These are phyloP conservation scores for Sphaeridia pumilis DNA, from an alignment of 2,888 invertebrate species.

Conservation along the genomic window DNA sequence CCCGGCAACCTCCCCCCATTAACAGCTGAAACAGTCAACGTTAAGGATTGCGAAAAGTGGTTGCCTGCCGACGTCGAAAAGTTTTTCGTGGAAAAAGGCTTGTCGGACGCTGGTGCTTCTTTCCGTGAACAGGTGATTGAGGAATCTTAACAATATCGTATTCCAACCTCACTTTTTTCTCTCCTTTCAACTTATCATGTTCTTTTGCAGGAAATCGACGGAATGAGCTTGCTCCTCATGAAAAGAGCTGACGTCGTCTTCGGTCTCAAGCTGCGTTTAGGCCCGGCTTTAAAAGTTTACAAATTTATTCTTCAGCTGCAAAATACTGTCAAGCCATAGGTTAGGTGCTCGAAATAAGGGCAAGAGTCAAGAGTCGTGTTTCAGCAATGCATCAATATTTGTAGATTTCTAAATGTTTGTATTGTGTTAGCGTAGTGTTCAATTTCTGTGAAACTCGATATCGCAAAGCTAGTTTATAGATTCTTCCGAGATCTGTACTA, in stretches of 20 bases:
- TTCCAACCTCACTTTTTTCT: too few relatives aligned
- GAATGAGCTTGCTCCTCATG: conserved; percentile 69
- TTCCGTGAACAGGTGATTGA: conserved; percentile 64
- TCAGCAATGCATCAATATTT: too few relatives aligned
- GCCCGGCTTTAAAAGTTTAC: conserved; percentile 76
- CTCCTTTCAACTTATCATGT: too few relatives aligned
- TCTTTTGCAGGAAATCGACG: conserved; percentile 70
- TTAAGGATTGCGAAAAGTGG: conserved; percentile 53
- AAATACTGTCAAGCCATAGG: conserved; percentile 3
- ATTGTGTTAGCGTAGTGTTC: too few relatives aligned
- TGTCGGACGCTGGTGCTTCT: conserved; percentile 62
- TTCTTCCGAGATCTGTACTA: too few relatives aligned
- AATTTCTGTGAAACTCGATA: too few relatives aligned
- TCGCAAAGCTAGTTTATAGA: too few relatives aligned
- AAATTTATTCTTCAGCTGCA: conserved; percentile 70
- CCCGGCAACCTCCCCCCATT: conserved; percentile 44
- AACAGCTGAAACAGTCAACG: too few relatives aligned
- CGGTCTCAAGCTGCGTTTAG: conserved; percentile 68
- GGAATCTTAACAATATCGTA: conserved; percentile 4
- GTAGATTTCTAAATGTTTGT: too few relatives aligned
- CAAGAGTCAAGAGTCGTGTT: too few relatives aligned
- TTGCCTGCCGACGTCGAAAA: conserved; percentile 66
- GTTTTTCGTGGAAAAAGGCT: conserved; percentile 64
- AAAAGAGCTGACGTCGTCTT: conserved; percentile 71
- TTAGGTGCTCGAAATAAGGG: too few relatives aligned